A percentile compares a stretch with the other conserved stretches of the same genome.
Evolutionary conservation across 2,797 vertebrate species (phyloP).

Genomic region (Yasuhikotakia modesta): DNA sequence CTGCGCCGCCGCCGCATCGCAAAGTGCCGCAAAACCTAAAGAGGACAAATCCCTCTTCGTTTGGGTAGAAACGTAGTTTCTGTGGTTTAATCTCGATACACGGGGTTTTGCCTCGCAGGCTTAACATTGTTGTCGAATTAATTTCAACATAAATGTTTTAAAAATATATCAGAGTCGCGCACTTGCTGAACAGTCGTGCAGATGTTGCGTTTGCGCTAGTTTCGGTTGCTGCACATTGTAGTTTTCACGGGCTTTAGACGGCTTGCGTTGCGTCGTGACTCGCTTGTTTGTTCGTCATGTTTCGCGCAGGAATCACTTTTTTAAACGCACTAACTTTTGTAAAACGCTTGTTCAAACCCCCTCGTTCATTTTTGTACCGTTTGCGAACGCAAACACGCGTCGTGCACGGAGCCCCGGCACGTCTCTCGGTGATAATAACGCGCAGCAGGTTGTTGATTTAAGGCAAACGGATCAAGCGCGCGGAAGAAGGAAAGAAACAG

Average conservation of each 20-base stretch:
- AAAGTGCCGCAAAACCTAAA: slow-evolving; percentile 18
- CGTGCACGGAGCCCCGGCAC: background rate
- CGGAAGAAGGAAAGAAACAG: background rate
- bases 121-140: too few species aligned
- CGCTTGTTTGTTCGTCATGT: background rate
- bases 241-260: background rate
- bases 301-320: background rate
- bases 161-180: too few species aligned
- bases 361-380: background rate
- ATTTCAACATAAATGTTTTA: too few species aligned
- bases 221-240: too few species aligned
- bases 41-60: background rate
- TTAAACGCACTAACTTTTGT: background rate
- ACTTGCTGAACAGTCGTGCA: too few species aligned
- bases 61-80: too few species aligned
- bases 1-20: slow-evolving; percentile 40
- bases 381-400: background rate
- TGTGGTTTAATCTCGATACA: too few species aligned
- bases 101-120: too few species aligned
- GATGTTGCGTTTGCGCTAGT: too few species aligned
- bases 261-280: background rate
- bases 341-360: background rate
- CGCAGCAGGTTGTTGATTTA: slow-evolving; percentile 34
- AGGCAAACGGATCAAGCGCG: background rate
- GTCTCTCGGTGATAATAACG: background rate